Evolutionary conservation across 2,888 invertebrate species (phyloP).

Genomic region (Dryobotodes eremita): DNA sequence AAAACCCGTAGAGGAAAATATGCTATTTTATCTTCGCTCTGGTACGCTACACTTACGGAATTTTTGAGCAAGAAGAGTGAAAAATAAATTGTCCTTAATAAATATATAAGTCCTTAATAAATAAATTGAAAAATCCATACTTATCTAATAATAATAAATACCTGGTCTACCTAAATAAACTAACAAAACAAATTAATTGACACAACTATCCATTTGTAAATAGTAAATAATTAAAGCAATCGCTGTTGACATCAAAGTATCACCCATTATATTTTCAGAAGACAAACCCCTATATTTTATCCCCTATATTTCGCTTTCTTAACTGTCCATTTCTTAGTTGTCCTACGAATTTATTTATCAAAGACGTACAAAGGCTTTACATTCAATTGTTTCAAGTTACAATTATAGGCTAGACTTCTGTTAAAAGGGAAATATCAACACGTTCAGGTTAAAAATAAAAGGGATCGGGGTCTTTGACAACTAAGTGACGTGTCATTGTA

Average conservation of each 20-base stretch:
- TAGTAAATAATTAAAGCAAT: background rate
- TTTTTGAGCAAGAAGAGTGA: no score
- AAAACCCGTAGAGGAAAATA: no score
- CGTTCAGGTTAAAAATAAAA: constrained; percentile 24
- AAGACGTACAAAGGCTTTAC: background rate
- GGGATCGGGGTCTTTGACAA: background rate
- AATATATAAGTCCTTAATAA: no score
- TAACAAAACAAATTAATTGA: no score
- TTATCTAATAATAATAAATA: no score
- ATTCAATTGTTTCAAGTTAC: constrained; percentile 1
- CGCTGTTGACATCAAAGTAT: background rate
- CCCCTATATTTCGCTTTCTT: background rate
- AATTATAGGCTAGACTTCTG: constrained; percentile 32
- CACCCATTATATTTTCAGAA: background rate
- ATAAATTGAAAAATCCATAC: no score
- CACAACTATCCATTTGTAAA: no score
- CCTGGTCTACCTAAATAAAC: no score
- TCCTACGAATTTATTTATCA: constrained; percentile 41
- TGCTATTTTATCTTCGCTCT: no score
- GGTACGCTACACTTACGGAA: no score
- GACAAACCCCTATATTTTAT: background rate
- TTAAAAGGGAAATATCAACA: constrained; percentile 38
- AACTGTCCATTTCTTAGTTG: constrained; percentile 11
- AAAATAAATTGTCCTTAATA: no score
- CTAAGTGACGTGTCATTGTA: constrained; percentile 21